Evolutionary conservation across 1,140 invertebrate species (phyloP), one percentile per base, ranked within the genome.

Genomic region (Trissolcus basalis): DNA sequence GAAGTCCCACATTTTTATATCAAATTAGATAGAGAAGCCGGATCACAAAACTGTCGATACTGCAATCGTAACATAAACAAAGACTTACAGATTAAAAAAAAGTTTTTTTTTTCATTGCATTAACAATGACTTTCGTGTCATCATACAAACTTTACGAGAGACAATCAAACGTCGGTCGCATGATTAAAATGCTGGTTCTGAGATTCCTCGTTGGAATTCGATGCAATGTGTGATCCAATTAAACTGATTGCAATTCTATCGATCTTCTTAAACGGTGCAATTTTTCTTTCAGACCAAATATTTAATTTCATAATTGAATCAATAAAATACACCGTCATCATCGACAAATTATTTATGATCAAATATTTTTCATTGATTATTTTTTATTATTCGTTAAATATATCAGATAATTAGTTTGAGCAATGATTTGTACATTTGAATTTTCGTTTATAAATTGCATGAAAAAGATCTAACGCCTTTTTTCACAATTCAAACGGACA

Each of bases 1-100:
- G 77, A 84, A 83, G 67, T 77, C 81, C 65, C 54, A 70, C 65
- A 77, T 71, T 65, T 76, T 55, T 58, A 77, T 58, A 15, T 48
- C 55, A 80, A 82, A 83, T 83, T 81, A 79, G 79, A 72, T 82
- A n/a, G 54, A 81, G 81, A 83, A 83, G 81, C 82, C 80, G 69
- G 61, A 61, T 54, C 48, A 63, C 67, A 45, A 59, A 74, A 74
- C 56, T 8, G 63, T 55, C 51, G 61, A 74, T 74, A 61, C 61
- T 19, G 71, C 69, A 64, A 56, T 61, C 61, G 60, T 65, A 72
- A 73, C 54, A 61, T 45, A 13, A 54, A 59, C 47, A 69, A 59
- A 45, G 41, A 32, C 41, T 45, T 69, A 13, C 27, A 12, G 32
- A 32, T 47, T 39, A 36, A 51, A 59, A 64, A 41, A 59, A 53